Evolutionary conservation across 1,140 invertebrate genomes (phyloP), one percentile per base, ranked within the genome.

Genomic region (Rhysida immarginata): DNA sequence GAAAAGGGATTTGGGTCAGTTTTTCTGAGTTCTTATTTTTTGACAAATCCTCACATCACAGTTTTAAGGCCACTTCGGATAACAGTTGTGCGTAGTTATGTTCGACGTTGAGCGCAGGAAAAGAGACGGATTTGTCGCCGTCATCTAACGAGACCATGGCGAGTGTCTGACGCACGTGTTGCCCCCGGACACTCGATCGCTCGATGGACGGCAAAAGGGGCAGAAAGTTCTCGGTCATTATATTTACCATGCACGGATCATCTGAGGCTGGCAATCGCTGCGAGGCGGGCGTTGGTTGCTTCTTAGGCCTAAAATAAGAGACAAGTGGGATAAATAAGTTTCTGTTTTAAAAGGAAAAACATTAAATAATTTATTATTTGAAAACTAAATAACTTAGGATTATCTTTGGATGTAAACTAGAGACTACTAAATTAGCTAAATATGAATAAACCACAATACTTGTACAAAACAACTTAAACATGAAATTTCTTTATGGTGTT

Each of bases 61-160:
- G 56, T 49, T 63, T 65, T 57, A 71, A 66, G n/a, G 74, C 73
- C 1, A 75, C 62, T 57, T 75, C 73, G 0, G 74, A 74, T 42
- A 75, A 62, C 61, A 75, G 69, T 61, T 75, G 73, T 52, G 70
- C 67, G 61, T 75, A 75, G 60, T 74, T 74, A 60, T 74, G 71
- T 56, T 75, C 73, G 16, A 72, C 63, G 58, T 69, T 71, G 18
- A 75, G 62, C 20, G 72, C 69, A 0, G 74, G 74, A 23, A 75
- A 61, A 0, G 69, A 71, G 21, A 74, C 65, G 11, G 68, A 66
- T 48, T 68, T 69, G 58, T 74, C 72, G 0, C 72, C 71, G 21
- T 71, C 68, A 23, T 63, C 59, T 54, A 74, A 58, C 1, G 72
- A 72, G 43, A 74, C 66, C 53, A 75, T 62, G 44, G 62, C 58